A percentile compares a stretch with the other conserved stretches of the same genome.
Evolutionary conservation across 2,888 invertebrate species (phyloP).

Genomic region (Drosophila meridionalis): DNA sequence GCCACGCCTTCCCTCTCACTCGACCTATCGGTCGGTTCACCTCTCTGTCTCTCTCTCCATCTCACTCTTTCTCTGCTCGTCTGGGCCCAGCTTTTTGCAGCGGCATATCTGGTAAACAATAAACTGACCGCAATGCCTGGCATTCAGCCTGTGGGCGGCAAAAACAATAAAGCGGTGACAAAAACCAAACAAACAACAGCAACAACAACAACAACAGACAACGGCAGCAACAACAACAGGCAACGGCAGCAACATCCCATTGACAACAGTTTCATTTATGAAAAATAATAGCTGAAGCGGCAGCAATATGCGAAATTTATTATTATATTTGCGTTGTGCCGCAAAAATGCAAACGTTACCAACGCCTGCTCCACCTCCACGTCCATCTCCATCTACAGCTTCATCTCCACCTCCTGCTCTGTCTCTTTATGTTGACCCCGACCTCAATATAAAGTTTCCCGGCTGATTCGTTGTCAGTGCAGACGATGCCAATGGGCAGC

Average conservation of each 20-base stretch:
- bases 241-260: slow-evolving; percentile 54
- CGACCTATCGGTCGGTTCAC: not conserved
- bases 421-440: slow-evolving; percentile 6
- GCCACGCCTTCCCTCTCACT: not conserved
- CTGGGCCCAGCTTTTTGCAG: slow-evolving; percentile 39
- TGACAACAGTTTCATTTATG: slow-evolving; percentile 81
- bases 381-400: not conserved
- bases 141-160: slow-evolving; percentile 44
- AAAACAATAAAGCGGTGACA: slow-evolving; percentile 77
- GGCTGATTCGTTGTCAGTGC: slow-evolving; percentile 27
- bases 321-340: slow-evolving; percentile 79
- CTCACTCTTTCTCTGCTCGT: not conserved
- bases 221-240: slow-evolving; percentile 34
- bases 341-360: slow-evolving; percentile 60
- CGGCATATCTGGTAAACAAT: slow-evolving; percentile 72
- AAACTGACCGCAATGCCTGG: slow-evolving; percentile 74
- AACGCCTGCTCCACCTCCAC: not conserved
- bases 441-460: slow-evolving; percentile 32
- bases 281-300: slow-evolving; percentile 71
- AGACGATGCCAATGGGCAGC: slow-evolving; percentile 31
- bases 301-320: slow-evolving; percentile 79
- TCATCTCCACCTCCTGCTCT: not conserved
- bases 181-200: slow-evolving; percentile 59
- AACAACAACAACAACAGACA: slow-evolving; percentile 30
- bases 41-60: not conserved